Evolutionary conservation across 1,140 invertebrate genomes (phyloP).

Genomic region (Paralvinella palmiformis): DNA sequence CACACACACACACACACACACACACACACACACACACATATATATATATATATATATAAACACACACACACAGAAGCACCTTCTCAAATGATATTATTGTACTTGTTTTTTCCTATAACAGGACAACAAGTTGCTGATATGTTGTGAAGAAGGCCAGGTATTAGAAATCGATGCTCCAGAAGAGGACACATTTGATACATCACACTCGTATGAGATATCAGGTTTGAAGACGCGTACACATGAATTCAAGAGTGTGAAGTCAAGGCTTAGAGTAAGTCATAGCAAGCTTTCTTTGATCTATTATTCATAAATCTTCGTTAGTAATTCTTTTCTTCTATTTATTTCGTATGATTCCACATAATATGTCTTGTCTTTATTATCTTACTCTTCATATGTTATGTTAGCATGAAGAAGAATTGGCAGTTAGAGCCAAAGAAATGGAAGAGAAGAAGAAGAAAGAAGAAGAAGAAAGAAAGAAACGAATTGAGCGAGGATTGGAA

Average conservation of each 20-base stretch:
- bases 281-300: no score
- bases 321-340: no score
- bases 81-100: no score
- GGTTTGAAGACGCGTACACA: conserved; percentile 35
- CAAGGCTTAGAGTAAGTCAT: conserved; percentile 37
- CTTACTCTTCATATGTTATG: no score
- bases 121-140: conserved; percentile 37
- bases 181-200: conserved; percentile 38
- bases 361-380: no score
- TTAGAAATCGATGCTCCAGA: conserved; percentile 43
- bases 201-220: conserved; percentile 41
- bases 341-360: no score
- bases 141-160: conserved; percentile 42
- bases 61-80: no score
- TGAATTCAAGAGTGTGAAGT: conserved; percentile 47
- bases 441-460: conserved; percentile 54
- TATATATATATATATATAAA: no score
- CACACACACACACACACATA: no score
- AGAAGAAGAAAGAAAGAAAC: conserved; percentile 46
- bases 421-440: conserved; percentile 40
- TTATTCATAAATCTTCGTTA: no score
- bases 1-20: no score
- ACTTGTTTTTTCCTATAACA: conserved; percentile 23
- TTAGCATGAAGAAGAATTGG: conserved; percentile 49
- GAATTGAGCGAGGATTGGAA: conserved; percentile 46